phyloP scores from a whole-genome alignment of 2,888 invertebrate species.

The Megaustenia siamemsis region DNA sequence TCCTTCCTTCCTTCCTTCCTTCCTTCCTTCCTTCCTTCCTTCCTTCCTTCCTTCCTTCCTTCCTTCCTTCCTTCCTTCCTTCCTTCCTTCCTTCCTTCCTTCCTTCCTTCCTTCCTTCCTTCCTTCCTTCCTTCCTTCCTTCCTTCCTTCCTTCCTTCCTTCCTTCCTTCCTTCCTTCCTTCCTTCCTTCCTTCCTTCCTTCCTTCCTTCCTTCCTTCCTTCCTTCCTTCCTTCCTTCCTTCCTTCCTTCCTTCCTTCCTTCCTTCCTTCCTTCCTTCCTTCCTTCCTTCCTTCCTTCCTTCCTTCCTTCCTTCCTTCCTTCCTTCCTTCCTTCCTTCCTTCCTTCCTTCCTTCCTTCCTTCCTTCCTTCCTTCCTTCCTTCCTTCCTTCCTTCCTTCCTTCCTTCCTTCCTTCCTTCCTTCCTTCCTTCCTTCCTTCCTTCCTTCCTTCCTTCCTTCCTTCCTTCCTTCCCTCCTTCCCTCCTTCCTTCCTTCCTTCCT shows the following conservation, averaged over 20 bases:
- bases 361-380: too few species aligned
- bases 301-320: background rate
- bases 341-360: background rate
- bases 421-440: too few species aligned
- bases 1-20: too few species aligned
- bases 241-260: background rate
- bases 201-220: background rate
- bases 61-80: background rate
- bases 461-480: too few species aligned
- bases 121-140: background rate
- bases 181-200: background rate
- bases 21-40: too few species aligned
- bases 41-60: too few species aligned
- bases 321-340: background rate
- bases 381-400: background rate
- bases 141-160: too few species aligned
- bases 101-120: background rate
- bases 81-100: slow-evolving; percentile 1
- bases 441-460: too few species aligned
- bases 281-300: background rate
- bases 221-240: background rate
- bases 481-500: too few species aligned
- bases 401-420: background rate
- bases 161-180: background rate
- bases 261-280: background rate